Evolutionary conservation across 1,140 invertebrate genomes (phyloP), one percentile per base, ranked within the genome.

Genomic region (Ylistrum balloti): DNA sequence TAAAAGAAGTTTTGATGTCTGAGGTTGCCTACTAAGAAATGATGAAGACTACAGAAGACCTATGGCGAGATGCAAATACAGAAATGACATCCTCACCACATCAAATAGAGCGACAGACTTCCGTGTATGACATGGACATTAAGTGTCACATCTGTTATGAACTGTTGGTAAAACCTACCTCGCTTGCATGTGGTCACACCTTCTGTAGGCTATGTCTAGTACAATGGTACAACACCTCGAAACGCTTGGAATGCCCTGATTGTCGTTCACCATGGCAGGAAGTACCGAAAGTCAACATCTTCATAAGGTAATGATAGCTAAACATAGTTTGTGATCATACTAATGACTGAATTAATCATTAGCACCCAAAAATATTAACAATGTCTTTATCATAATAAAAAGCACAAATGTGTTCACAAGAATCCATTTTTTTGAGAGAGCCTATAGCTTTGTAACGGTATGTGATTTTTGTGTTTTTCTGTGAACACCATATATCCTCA

Each of bases 161-260:
- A 33, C 86, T 95, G 7, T 89, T 95, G 92, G 91, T 95, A 20
- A 91, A 94, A 45, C 95, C 95, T 7, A 95, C 95, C 9, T 95
- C 95, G 7, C 86, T 96, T 32, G 93, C 86, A 33, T 96, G 95
- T 93, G 95, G 95, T 0, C 95, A 96, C 90, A 96, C 92, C 41
- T 94, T 95, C 38, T 96, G 95, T 89, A 91, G 94, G 13, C 87
- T 92, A 5, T 96, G 95, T 88, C 90, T 95, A 7, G 95, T 95
- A 0, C 86, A 91, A 13, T 96, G 95, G 95, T 95, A 91, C 88
- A 88, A 93, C 20, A 88, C 89, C 0, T 94, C 93, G 0, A 93
- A 94, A 33, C 95, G 94, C 34, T 93, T 86, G 85, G 93, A 94
- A 89, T 96, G 95, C 89, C 94, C 95, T n/a, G 38, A 92, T n/a